phyloP scores from a whole-genome alignment of 2,797 vertebrate genomes.

The Enteromius fasciolatus region DNA sequence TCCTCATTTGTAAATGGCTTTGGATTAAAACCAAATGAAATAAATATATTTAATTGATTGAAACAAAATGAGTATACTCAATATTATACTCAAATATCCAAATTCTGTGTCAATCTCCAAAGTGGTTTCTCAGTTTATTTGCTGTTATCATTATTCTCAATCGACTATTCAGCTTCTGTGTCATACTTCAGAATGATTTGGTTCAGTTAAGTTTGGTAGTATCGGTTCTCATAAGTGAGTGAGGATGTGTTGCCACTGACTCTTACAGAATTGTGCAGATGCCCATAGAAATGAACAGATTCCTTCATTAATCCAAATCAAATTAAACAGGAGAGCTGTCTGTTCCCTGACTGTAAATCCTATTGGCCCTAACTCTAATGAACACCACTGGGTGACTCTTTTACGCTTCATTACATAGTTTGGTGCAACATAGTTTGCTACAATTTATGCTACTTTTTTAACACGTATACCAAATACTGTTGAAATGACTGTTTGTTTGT shows the following conservation, averaged over 20 bases:
- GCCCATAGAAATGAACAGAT: neutral
- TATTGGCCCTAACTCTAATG: neutral
- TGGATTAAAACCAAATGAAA: neutral
- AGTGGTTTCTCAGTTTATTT: neutral
- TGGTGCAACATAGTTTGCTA: neutral
- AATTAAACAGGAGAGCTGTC: neutral
- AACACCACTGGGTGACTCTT: neutral
- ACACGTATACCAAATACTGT: neutral
- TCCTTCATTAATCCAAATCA: neutral
- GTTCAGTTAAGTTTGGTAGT: neutral
- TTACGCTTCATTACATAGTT: neutral
- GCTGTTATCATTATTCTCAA: no score
- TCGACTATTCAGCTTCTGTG: neutral
- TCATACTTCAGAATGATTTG: neutral
- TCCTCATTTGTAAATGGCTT: neutral
- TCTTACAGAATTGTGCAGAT: neutral
- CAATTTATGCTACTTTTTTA: neutral
- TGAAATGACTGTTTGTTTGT: neutral
- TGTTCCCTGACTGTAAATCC: neutral
- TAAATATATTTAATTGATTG: neutral
- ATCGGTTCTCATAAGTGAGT: neutral
- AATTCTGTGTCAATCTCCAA: neutral
- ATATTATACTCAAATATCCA: neutral
- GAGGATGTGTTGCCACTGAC: neutral
- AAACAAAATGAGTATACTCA: neutral